Evolutionary conservation across 2,797 vertebrate species (phyloP), one percentile per base, ranked within the genome.

Genomic region (Periparus ater): DNA sequence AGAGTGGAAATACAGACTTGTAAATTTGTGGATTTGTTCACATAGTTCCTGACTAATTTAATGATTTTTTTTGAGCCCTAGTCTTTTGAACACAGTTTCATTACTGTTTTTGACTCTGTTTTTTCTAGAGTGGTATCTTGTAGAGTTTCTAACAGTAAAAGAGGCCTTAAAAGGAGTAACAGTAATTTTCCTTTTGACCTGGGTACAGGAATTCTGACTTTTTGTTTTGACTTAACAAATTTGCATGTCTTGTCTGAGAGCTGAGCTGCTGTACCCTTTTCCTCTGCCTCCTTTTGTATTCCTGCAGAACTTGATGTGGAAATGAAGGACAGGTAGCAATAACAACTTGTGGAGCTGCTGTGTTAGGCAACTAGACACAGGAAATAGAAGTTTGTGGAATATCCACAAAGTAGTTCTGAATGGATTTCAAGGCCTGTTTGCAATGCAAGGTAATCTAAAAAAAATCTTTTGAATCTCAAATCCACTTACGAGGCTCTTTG

Each of bases 161-260:
- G 30, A 22, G 17, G 8, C 73, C 44, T n/a, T 54, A 15, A 4
- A 45, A 16, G 27, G 27, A 84, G 32, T 57, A 40, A 57, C 63
- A 73, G 26, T 73, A 70, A 55, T 88, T 67, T 55, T 81, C 34
- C n/a, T 85, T 81, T 76, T 47, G 61, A n/a, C 30, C 29, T 6
- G 45, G 17, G 17, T 53, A 48, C 13, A 3, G 66, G 48, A 73
- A 50, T 92, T 66, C 30, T 71, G 20, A 84, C 21, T 62, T 70
- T 36, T 30, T 91, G 40, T 83, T 94, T 86, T 92, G 81, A 80
- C 47, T 66, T 84, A 23, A 25, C 8, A 58, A 81, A 61, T 47
- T 18, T 61, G 45, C 11, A 6, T 71, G 25, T 73, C 83, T 78
- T 54, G 30, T 77, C 34, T 2, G 7, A 68, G 47, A 20, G 55